Percentiles rank a stretch among this genome's conserved stretches.
These are phyloP conservation scores for Blera fallax DNA, from an alignment of 2,888 invertebrate genomes.

Conservation along the genomic window DNA sequence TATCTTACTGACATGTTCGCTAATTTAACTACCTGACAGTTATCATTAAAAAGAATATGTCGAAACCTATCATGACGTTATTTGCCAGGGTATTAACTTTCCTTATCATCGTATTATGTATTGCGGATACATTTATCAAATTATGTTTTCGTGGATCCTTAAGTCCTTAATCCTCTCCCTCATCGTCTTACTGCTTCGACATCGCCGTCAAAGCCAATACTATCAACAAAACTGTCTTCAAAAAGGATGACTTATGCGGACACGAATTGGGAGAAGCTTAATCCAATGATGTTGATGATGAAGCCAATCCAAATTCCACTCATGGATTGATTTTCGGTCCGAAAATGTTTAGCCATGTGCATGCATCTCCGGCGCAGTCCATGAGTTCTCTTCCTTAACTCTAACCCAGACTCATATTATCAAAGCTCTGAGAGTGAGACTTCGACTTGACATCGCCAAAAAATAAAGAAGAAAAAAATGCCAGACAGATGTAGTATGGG, in stretches of 20 bases:
- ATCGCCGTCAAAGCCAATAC: slow-evolving; percentile 63
- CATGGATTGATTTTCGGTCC: slow-evolving; percentile 69
- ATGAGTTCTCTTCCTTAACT: slow-evolving; percentile 21
- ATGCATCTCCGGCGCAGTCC: slow-evolving; percentile 68
- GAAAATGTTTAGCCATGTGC: slow-evolving; percentile 70
- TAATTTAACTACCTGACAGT: slow-evolving; percentile 72
- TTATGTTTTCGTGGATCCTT: slow-evolving; percentile 57
- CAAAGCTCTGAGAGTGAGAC: slow-evolving; percentile 49
- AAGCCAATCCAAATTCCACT: slow-evolving; percentile 70
- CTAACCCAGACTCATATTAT: slow-evolving; percentile 29
- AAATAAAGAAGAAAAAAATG: slow-evolving; percentile 5
- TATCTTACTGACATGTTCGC: slow-evolving; percentile 69
- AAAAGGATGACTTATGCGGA: slow-evolving; percentile 45
- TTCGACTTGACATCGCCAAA: slow-evolving; percentile 38
- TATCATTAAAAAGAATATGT: slow-evolving; percentile 70
- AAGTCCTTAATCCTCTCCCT: slow-evolving; percentile 70
- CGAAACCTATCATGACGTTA: slow-evolving; percentile 68
- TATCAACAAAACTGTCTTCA: slow-evolving; percentile 72
- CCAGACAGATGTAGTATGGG: slow-evolving; percentile 72
- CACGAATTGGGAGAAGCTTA: slow-evolving; percentile 58
- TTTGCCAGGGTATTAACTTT: slow-evolving; percentile 68
- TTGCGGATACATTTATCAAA: slow-evolving; percentile 61
- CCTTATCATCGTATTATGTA: slow-evolving; percentile 68
- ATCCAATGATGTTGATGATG: slow-evolving; percentile 60
- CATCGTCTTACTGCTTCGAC: slow-evolving; percentile 67